A percentile compares a stretch with the other conserved stretches of the same genome.
These are phyloP conservation scores for Noctua pronuba DNA, from an alignment of 2,888 invertebrate genomes.

Conservation along the genomic window DNA sequence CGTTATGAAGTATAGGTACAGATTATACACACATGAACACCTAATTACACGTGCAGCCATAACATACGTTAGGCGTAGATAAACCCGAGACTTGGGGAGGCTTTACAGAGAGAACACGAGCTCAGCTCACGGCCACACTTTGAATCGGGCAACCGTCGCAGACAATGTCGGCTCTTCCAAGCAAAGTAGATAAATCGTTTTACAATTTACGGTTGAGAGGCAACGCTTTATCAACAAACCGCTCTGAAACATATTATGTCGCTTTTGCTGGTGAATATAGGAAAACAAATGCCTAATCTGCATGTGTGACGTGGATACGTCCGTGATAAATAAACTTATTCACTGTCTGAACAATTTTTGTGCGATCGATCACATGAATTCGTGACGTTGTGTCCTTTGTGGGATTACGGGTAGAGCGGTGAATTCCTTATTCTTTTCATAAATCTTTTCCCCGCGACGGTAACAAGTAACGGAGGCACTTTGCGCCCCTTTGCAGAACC, in stretches of 20 bases:
- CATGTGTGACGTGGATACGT: constrained; percentile 22
- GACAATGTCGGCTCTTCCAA: constrained; percentile 57
- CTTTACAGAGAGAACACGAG: constrained; percentile 51
- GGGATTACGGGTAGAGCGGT: constrained; percentile 51
- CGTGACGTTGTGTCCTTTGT: constrained; percentile 57
- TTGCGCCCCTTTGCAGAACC: constrained; percentile 60
- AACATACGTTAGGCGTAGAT: constrained; percentile 45
- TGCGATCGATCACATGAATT: constrained; percentile 60
- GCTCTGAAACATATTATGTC: constrained; percentile 43
- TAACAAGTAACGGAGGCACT: constrained; percentile 68
- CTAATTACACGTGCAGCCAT: constrained; percentile 38
- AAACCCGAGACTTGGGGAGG: constrained; percentile 51
- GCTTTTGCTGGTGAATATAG: constrained; percentile 19
- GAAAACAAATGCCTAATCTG: constrained; percentile 47
- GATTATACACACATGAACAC: constrained; percentile 26
- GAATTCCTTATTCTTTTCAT: constrained; percentile 65
- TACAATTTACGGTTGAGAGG: constrained; percentile 58
- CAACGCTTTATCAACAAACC: constrained; percentile 46
- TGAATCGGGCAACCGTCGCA: constrained; percentile 48
- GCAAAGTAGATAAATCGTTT: constrained; percentile 65
- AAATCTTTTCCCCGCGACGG: constrained; percentile 63
- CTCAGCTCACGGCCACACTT: constrained; percentile 47
- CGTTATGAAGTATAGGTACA: not conserved
- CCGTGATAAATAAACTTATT: constrained; percentile 30
- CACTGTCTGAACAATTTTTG: constrained; percentile 39